Percentiles rank a stretch among this genome's conserved stretches.
These are phyloP conservation scores for Ostrea edulis DNA, from an alignment of 1,140 invertebrate genomes.

Conservation along the genomic window DNA sequence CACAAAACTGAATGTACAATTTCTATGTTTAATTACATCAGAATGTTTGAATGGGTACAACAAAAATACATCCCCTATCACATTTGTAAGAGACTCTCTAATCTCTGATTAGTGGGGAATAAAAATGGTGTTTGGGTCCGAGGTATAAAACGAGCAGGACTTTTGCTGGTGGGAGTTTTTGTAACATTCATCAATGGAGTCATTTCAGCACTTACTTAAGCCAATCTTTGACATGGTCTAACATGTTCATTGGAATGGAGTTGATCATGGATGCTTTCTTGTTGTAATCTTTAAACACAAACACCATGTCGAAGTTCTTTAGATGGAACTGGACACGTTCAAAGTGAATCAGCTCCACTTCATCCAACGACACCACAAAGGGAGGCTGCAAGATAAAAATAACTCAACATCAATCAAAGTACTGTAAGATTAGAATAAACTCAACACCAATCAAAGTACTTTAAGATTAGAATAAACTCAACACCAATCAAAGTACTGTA, in stretches of 20 bases:
- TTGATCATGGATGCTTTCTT: slow-evolving; percentile 97
- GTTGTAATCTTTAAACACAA: slow-evolving; percentile 99
- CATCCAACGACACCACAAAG: slow-evolving; percentile 98
- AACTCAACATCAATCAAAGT: background rate
- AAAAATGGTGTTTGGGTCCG: too few species aligned
- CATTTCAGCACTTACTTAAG: slow-evolving; percentile 88
- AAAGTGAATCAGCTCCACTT: slow-evolving; percentile 98
- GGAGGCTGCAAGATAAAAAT: slow-evolving; percentile 86
- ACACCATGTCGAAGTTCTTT: slow-evolving; percentile 99
- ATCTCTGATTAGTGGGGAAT: too few species aligned
- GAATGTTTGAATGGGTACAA: too few species aligned
- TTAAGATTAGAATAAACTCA: background rate
- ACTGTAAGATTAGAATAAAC: background rate
- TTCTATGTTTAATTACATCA: too few species aligned
- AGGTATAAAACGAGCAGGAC: too few species aligned
- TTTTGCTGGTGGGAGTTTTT: too few species aligned
- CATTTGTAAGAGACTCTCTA: too few species aligned
- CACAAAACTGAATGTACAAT: too few species aligned
- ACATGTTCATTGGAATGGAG: slow-evolving; percentile 98
- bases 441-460: background rate
- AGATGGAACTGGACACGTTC: slow-evolving; percentile 99
- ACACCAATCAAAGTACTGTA: too few species aligned
- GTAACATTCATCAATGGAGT: background rate
- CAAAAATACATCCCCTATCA: too few species aligned
- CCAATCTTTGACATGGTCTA: slow-evolving; percentile 99